These are phyloP conservation scores for Drosophila pandora DNA, from an alignment of 1,140 invertebrate genomes.

Conservation along the genomic window DNA sequence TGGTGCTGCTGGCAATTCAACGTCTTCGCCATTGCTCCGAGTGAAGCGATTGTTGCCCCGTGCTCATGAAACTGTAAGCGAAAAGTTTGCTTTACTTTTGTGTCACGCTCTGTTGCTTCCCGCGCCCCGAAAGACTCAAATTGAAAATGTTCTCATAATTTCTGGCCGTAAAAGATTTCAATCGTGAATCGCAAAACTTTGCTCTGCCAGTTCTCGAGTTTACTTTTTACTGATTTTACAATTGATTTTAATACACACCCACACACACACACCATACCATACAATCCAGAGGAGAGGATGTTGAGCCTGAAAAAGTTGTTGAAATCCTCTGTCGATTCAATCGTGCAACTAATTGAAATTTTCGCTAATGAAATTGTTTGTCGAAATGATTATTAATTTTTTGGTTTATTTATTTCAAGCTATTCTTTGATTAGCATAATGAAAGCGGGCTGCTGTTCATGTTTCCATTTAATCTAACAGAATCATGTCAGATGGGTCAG, in stretches of 20 bases:
- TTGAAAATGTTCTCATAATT: conserved; percentile 81
- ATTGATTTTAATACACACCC: conserved; percentile 71
- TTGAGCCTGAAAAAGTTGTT: conserved; percentile 55
- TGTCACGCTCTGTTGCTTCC: conserved; percentile 76
- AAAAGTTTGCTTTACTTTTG: conserved; percentile 81
- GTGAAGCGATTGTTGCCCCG: conserved; percentile 54
- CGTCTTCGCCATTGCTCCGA: conserved; percentile 54
- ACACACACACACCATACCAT: too few relatives aligned
- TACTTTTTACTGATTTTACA: conserved; percentile 76
- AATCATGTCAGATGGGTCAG: conserved; percentile 18
- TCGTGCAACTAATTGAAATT: conserved; percentile 80
- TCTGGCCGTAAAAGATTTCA: conserved; percentile 79
- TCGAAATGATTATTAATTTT: conserved; percentile 55
- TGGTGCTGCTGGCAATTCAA: conserved; percentile 63
- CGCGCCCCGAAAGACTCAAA: conserved; percentile 45
- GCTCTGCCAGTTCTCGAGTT: conserved; percentile 53
- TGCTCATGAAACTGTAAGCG: conserved; percentile 76
- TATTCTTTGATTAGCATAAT: conserved; percentile 40
- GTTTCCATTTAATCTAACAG: conserved; percentile 30
- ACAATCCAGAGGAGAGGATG: too few relatives aligned
- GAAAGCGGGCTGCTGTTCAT: conserved; percentile 16
- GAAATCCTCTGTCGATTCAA: conserved; percentile 78
- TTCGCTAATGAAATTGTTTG: conserved; percentile 69
- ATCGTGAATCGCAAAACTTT: conserved; percentile 78
- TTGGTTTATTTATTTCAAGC: conserved; percentile 16